A percentile compares a stretch with the other conserved stretches of the same genome.
Evolutionary conservation across 2,888 invertebrate genomes (phyloP).

Genomic region (Dryobotodes eremita): DNA sequence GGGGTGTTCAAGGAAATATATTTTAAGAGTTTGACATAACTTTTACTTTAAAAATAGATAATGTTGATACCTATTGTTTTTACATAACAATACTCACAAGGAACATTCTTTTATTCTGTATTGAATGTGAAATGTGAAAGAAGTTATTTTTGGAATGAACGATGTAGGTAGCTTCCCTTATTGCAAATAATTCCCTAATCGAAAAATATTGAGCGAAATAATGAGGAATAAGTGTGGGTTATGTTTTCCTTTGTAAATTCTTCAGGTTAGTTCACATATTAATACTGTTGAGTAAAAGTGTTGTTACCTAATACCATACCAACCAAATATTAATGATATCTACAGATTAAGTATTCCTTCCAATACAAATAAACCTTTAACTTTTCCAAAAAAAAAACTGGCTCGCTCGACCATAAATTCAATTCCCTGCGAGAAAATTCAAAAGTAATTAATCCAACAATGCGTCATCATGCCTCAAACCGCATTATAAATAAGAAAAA

Average conservation of each 20-base stretch:
- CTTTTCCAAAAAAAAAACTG: constrained; percentile 15
- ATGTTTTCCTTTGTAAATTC: too few species aligned
- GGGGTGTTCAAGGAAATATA: constrained; percentile 13
- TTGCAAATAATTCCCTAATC: too few species aligned
- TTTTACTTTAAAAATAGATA: constrained; percentile 6
- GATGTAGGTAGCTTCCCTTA: background rate
- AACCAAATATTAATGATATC: background rate
- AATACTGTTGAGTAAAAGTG: too few species aligned
- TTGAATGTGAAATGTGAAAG: background rate
- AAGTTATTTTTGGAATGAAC: background rate
- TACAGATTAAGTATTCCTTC: background rate
- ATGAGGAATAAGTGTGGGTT: background rate
- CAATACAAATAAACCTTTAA: constrained; percentile 24
- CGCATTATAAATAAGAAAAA: constrained; percentile 66
- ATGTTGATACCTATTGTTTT: background rate
- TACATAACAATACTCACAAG: background rate
- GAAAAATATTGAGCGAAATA: background rate
- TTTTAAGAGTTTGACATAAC: background rate
- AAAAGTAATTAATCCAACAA: constrained; percentile 73
- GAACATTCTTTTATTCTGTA: background rate
- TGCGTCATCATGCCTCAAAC: constrained; percentile 67
- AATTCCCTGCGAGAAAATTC: constrained; percentile 63
- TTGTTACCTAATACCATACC: background rate
- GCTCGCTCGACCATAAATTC: constrained; percentile 28
- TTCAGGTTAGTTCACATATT: background rate